Percentiles rank a stretch among this genome's conserved stretches.
Evolutionary conservation across 2,113 vertebrate genomes (phyloP).

Genomic region (Galemys pyrenaicus): DNA sequence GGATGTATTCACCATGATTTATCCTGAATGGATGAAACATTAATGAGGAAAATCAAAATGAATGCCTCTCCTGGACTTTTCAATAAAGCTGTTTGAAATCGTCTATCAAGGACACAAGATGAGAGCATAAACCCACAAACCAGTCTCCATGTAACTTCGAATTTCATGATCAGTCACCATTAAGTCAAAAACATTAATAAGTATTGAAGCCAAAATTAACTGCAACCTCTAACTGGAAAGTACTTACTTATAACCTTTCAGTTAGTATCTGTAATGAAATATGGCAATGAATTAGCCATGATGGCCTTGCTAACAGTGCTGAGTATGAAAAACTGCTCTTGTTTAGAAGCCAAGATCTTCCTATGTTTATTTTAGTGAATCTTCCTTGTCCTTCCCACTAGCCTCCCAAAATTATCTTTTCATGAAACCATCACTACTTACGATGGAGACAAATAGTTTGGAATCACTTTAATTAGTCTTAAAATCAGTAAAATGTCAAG

Average conservation of each 20-base stretch:
- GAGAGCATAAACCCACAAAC: constrained; percentile 54
- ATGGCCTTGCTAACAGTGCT: constrained; percentile 64
- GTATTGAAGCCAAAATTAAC: constrained; percentile 79
- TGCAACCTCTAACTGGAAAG: constrained; percentile 74
- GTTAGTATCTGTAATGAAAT: constrained; percentile 79
- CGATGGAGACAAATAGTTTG: neutral
- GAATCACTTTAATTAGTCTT: constrained; percentile 25
- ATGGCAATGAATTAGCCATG: constrained; percentile 65
- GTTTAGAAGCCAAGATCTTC: neutral
- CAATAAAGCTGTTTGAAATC: constrained; percentile 61
- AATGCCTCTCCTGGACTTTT: constrained; percentile 72
- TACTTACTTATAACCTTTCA: constrained; percentile 72
- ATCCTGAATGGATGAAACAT: constrained; percentile 80
- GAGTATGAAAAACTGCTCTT: constrained; percentile 11
- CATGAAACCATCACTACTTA: neutral
- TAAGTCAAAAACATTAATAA: constrained; percentile 81
- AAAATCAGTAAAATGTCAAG: neutral
- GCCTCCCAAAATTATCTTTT: neutral
- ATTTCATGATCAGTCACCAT: constrained; percentile 72
- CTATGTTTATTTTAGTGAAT: neutral
- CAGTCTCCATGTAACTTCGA: constrained; percentile 61
- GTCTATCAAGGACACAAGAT: constrained; percentile 57
- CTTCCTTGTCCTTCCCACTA: neutral
- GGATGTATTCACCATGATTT: constrained; percentile 69
- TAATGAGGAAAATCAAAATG: constrained; percentile 83